These are phyloP conservation scores for Zaprionus nigranus DNA, from an alignment of 1,140 invertebrate species.

Conservation along the genomic window DNA sequence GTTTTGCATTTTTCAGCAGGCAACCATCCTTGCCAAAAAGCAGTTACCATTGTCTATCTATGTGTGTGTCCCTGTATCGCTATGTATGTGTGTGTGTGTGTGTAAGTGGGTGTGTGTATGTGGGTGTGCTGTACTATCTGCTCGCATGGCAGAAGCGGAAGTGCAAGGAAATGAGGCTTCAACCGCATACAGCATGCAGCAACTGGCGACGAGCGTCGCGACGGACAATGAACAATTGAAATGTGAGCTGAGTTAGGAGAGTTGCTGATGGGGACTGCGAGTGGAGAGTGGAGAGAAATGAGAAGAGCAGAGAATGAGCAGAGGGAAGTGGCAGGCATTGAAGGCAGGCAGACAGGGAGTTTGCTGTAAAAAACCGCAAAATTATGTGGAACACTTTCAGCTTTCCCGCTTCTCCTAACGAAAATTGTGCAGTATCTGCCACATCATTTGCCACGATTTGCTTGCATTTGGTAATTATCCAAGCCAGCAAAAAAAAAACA, in stretches of 20 bases:
- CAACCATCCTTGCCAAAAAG: conserved; percentile 53
- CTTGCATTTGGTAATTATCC: conserved; percentile 68
- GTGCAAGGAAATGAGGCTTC: conserved; percentile 78
- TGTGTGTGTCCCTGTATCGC: conserved; percentile 19
- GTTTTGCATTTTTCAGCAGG: conserved; percentile 76
- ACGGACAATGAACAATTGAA: conserved; percentile 59
- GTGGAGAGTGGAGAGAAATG: too few species aligned
- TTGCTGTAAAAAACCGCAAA: conserved; percentile 41
- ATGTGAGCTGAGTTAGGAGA: conserved; percentile 58
- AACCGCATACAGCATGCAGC: conserved; percentile 64
- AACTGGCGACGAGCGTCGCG: conserved; percentile 13
- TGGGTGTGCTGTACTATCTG: conserved; percentile 42
- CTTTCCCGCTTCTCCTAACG: background rate
- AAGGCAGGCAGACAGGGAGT: background rate
- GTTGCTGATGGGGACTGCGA: too few species aligned
- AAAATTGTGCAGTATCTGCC: conserved; percentile 51
- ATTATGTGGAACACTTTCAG: conserved; percentile 54
- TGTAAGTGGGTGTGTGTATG: conserved; percentile 7
- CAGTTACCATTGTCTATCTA: conserved; percentile 63
- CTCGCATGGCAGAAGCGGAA: conserved; percentile 71
- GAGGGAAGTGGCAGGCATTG: background rate
- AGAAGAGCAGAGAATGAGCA: background rate
- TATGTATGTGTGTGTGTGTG: background rate
- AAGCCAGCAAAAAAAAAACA: conserved; percentile 29
- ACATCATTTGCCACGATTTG: conserved; percentile 61